A percentile compares a stretch with the other conserved stretches of the same genome.
Evolutionary conservation across 2,797 vertebrate genomes (phyloP).

Genomic region (Myiothlypis chrysogaster): DNA sequence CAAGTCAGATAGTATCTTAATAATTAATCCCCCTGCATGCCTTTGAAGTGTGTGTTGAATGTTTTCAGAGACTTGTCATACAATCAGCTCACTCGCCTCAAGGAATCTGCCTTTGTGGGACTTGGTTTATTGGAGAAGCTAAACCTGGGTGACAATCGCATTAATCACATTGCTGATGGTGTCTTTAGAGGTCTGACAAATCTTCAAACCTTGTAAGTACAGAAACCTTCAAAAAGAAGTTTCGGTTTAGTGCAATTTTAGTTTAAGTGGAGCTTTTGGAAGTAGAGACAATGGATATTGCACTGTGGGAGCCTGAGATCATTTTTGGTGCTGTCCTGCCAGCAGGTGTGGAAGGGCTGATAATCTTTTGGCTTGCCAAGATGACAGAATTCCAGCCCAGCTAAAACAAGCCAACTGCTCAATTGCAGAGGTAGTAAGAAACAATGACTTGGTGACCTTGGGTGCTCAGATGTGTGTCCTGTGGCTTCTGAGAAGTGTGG

Average conservation of each 20-base stretch:
- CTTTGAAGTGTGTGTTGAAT: not conserved
- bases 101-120: constrained; percentile 90
- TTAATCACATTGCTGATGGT: constrained; percentile 92
- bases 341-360: not conserved
- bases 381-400: not conserved
- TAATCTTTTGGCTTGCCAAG: not conserved
- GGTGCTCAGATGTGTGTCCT: not conserved
- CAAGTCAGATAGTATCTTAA: not conserved
- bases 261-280: not conserved
- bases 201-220: constrained; percentile 88
- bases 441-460: not conserved
- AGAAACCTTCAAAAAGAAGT: not conserved
- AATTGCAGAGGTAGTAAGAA: not conserved
- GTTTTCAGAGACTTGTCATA: constrained; percentile 88
- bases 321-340: not conserved
- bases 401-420: not conserved
- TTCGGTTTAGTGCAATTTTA: not conserved
- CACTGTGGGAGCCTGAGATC: not conserved
- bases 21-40: not conserved
- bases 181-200: constrained; percentile 88
- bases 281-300: not conserved
- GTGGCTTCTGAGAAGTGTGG: not conserved
- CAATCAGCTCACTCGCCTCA: constrained; percentile 92
- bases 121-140: constrained; percentile 88
- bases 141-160: constrained; percentile 90